Base-by-base conservation (phyloP, 2,113 vertebrate species). In the Hippolais icterina region DNA sequence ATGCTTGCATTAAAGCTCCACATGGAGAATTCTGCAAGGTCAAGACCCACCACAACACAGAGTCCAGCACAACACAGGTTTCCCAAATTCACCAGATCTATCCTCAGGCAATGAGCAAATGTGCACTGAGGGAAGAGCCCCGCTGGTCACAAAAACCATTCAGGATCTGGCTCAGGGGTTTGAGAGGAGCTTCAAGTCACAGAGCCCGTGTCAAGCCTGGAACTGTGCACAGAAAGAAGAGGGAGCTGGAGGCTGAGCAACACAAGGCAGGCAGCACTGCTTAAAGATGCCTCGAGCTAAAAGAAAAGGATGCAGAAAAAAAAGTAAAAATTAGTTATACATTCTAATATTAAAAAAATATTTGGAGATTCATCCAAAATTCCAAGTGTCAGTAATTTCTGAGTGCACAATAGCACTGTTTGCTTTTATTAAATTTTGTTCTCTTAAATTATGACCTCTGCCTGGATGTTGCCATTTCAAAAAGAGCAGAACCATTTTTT, bases 381-480 rank as follows among this genome's bases (percentile, higher is more conserved):
- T 66, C 21, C 29, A 61, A 72, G 23, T 44, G 46, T 61, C 79
- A 60, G 37, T 83, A 14, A 88, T 93, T 95, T 86, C 49, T 84
- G 69, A 93, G 24, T 41, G 46, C 66, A 50, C 17, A 88, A 88
- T 27, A 93, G 21, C 25, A 52, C 28, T 28, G 4, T 60, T 95
- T 71, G 25, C 37, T 88, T 96, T 72, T 41, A 59, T 59, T 90
- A 74, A 57, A 79, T 65, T 81, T 79, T 89, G 21, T 39, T 96
- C 63, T 74, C 70, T 83, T 83, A 77, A 93, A 89, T 94, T 87
- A 77, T 29, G 39, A 63, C 66, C 39, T 74, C 75, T 59, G 65
- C 42, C 63, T 77, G 35, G 21, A 66, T 68, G 79, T 37, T 81
- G 39, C 33, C 8, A 5, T 81, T 68, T 95, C 61, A 85, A 54